Percentiles rank a stretch among this genome's conserved stretches.
These are phyloP conservation scores for Macrobrachium nipponense DNA, from an alignment of 1,140 invertebrate species.

Conservation along the genomic window DNA sequence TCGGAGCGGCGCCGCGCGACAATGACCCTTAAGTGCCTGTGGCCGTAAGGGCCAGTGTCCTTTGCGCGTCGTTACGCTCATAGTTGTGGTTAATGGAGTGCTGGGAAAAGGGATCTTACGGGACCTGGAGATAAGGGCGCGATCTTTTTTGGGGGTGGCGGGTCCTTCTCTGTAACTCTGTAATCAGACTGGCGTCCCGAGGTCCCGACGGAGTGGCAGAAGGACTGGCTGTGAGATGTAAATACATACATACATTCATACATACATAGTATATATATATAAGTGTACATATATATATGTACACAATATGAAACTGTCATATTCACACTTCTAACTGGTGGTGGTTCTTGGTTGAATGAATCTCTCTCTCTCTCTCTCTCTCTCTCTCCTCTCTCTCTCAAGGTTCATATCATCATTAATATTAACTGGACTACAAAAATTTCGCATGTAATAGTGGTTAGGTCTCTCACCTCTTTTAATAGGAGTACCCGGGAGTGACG, in stretches of 20 bases:
- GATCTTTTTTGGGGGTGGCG: slow-evolving; percentile 6
- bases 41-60: not conserved
- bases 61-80: not conserved
- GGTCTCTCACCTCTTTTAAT: no score
- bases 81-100: not conserved
- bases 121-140: not conserved
- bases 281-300: no score
- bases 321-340: no score
- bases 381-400: no score
- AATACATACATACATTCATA: no score
- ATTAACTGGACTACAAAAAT: no score
- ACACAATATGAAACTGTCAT: no score
- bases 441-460: no score
- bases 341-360: no score
- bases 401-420: not conserved
- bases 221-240: not conserved
- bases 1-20: not conserved
- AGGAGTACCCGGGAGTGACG: no score
- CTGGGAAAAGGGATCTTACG: not conserved
- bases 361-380: no score
- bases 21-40: not conserved
- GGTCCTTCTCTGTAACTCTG: slow-evolving; percentile 35
- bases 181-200: slow-evolving; percentile 35
- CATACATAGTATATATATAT: no score
- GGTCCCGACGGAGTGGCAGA: not conserved